Conservation (phyloP, 2,113 vertebrate genomes). For the Neogobius melanostomus region DNA sequence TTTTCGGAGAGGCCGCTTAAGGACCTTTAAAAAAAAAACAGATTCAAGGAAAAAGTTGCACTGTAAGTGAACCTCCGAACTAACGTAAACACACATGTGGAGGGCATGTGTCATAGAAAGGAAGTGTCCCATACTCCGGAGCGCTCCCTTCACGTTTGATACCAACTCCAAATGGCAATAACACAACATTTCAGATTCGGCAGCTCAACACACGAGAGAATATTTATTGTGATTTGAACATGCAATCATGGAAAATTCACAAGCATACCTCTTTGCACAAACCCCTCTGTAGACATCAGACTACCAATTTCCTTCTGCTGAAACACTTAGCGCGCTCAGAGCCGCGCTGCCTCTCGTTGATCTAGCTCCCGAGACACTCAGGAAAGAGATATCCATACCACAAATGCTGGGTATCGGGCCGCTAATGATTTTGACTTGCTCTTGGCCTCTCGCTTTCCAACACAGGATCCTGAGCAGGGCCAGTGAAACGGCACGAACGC, state of each 20-base stretch:
- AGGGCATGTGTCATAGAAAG: constrained; percentile 25
- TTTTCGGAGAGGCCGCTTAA: constrained; percentile 13
- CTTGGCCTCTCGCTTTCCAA: constrained; percentile 52
- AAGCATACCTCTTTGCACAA: constrained; percentile 64
- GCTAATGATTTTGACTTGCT: constrained; percentile 54
- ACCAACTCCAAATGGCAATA: constrained; percentile 44
- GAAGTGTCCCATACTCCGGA: constrained; percentile 3
- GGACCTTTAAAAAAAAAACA: constrained; percentile 1
- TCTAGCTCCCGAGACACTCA: constrained; percentile 51
- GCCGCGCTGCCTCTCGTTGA: constrained; percentile 53
- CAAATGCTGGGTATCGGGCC: constrained; percentile 47
- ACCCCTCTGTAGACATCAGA: constrained; percentile 64
- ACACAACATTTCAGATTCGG: constrained; percentile 54
- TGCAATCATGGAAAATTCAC: constrained; percentile 71
- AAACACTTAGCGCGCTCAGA: constrained; percentile 63
- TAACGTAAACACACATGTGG: constrained; percentile 35
- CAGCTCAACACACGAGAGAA: constrained; percentile 35
- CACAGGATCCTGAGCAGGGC: constrained; percentile 43
- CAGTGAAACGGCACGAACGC: constrained; percentile 8
- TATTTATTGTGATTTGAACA: constrained; percentile 71
- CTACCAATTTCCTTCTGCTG: constrained; percentile 70
- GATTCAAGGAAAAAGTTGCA: constrained; percentile 27
- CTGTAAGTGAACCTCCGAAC: constrained; percentile 31
- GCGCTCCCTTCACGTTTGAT: constrained; percentile 7
- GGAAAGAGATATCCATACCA: constrained; percentile 56